Percentiles rank a stretch among this genome's conserved stretches.
Evolutionary conservation across 2,797 vertebrate genomes (phyloP).

Genomic region (Yasuhikotakia modesta): DNA sequence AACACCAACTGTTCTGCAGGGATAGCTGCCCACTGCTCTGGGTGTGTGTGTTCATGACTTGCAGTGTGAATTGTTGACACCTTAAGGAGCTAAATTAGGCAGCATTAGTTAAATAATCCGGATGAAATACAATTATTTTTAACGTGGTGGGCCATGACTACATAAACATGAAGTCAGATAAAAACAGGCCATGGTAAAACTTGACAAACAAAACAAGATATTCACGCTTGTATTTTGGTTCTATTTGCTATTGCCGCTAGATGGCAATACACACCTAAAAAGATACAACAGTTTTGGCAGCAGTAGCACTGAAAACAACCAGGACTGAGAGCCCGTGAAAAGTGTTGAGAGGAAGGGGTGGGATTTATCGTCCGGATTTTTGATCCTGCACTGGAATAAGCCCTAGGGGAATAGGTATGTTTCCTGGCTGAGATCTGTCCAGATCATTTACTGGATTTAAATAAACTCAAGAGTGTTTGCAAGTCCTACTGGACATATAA

Average conservation of each 20-base stretch:
- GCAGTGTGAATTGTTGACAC: too few species aligned
- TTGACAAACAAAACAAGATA: too few species aligned
- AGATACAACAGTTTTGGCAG: not conserved
- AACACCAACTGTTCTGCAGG: too few species aligned
- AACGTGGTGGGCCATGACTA: too few species aligned
- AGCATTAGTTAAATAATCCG: too few species aligned
- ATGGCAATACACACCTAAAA: not conserved
- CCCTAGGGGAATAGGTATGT: conserved; percentile 33
- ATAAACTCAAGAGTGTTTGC: conserved; percentile 41
- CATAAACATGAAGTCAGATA: too few species aligned
- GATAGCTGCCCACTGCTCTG: too few species aligned
- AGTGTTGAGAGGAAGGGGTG: not conserved
- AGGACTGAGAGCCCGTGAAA: not conserved
- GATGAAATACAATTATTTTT: not conserved
- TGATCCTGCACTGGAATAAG: conserved; percentile 30
- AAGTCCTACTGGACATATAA: conserved; percentile 30
- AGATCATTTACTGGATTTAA: conserved; percentile 40
- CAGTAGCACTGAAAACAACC: not conserved
- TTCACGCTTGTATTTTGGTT: too few species aligned
- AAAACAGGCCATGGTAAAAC: not conserved
- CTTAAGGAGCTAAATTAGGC: too few species aligned
- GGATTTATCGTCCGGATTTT: not conserved
- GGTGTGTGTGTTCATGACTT: too few species aligned
- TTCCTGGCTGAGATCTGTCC: conserved; percentile 23
- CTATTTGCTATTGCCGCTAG: not conserved